phyloP scores from a whole-genome alignment of 2,888 invertebrate species.

The Chalcosyrphus nemorum region DNA sequence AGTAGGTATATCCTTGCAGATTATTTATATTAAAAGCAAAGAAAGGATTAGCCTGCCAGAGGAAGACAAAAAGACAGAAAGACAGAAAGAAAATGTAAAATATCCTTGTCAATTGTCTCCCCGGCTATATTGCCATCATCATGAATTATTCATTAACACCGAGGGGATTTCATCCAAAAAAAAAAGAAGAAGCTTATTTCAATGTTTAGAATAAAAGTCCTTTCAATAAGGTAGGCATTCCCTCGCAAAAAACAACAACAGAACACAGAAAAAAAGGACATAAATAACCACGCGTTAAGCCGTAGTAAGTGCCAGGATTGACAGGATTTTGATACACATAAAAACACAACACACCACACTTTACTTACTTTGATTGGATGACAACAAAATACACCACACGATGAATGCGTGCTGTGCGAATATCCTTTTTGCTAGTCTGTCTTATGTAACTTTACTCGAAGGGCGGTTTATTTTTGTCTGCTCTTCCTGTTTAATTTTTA shows the following conservation, averaged over 20 bases:
- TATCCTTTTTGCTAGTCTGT: conserved; percentile 17
- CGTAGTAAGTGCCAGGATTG: conserved; percentile 20
- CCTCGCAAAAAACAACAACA: too few species aligned
- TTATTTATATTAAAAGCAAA: neutral
- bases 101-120: conserved; percentile 3
- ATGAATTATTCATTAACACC: conserved; percentile 47
- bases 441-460: conserved; percentile 37
- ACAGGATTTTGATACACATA: conserved; percentile 2
- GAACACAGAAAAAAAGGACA: too few species aligned
- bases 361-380: conserved; percentile 45
- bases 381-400: neutral
- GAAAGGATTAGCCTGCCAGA: neutral
- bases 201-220: conserved; percentile 10
- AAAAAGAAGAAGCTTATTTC: conserved; percentile 9
- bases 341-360: conserved; percentile 17
- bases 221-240: neutral
- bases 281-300: conserved; percentile 33
- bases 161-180: conserved; percentile 3
- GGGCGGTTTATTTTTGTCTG: conserved; percentile 20
- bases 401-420: conserved; percentile 1
- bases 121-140: neutral
- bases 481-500: neutral
- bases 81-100: neutral
- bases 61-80: neutral
- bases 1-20: neutral